phyloP scores from a whole-genome alignment of 2,888 invertebrate species.

The Macrosiphum euphorbiae region DNA sequence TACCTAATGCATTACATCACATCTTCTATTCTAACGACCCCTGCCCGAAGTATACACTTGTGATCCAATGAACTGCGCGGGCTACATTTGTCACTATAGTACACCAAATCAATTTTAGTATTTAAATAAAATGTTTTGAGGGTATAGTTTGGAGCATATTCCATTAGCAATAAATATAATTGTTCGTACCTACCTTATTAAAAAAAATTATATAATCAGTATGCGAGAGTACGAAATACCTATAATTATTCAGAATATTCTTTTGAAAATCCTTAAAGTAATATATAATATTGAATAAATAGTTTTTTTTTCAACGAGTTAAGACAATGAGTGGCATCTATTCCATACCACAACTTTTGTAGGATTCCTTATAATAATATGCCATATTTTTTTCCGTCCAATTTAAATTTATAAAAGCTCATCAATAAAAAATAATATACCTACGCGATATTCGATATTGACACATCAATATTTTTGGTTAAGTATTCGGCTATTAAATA shows the following conservation, averaged over 20 bases:
- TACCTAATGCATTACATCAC: not conserved
- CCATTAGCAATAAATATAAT: not conserved
- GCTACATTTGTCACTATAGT: not conserved
- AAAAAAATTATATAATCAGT: not conserved
- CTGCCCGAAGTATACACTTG: not conserved
- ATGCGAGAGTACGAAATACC: not conserved
- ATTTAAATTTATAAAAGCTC: too few species aligned
- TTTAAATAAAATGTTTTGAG: not conserved
- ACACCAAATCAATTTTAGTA: not conserved
- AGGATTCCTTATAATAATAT: too few species aligned
- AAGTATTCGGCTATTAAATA: too few species aligned
- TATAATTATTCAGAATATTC: not conserved
- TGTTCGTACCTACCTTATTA: not conserved
- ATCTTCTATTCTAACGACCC: not conserved
- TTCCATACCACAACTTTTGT: too few species aligned
- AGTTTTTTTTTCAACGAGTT: not conserved
- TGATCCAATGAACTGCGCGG: not conserved
- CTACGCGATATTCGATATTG: too few species aligned
- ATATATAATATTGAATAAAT: not conserved
- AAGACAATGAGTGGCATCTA: too few species aligned
- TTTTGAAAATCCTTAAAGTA: not conserved
- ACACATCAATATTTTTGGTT: too few species aligned
- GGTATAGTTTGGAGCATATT: too few species aligned
- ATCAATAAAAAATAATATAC: too few species aligned
- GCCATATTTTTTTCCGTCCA: too few species aligned